Percentiles rank a stretch among this genome's conserved stretches.
These are phyloP conservation scores for Cinara cedri DNA, from an alignment of 2,888 invertebrate genomes.

Conservation along the genomic window DNA sequence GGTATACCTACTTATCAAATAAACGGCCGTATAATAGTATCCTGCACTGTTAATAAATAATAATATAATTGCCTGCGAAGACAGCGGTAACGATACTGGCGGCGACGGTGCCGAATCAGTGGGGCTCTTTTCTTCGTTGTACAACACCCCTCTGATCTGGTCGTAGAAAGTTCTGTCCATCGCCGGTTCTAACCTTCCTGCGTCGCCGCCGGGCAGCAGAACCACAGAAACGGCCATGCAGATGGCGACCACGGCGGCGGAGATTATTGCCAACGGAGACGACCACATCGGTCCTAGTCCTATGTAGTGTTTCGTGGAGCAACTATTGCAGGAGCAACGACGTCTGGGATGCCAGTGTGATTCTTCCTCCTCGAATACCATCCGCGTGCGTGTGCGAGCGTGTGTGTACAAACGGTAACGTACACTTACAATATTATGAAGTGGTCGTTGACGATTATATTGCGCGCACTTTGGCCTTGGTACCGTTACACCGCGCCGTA, in stretches of 20 bases:
- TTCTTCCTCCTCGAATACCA: too few species aligned
- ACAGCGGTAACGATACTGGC: slow-evolving; percentile 18
- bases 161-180: slow-evolving; percentile 45
- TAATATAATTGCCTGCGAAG: slow-evolving; percentile 34
- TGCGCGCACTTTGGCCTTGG: slow-evolving; percentile 43
- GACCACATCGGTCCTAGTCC: slow-evolving; percentile 5
- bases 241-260: slow-evolving; percentile 6
- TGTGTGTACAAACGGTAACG: background rate
- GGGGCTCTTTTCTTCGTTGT: background rate
- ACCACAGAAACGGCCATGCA: slow-evolving; percentile 16
- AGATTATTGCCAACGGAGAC: background rate
- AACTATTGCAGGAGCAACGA: background rate
- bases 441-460: background rate
- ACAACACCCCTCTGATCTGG: slow-evolving; percentile 46
- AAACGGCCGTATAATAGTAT: background rate
- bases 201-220: background rate
- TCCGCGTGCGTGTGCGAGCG: background rate
- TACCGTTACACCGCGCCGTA: background rate
- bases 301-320: too few species aligned
- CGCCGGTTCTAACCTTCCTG: slow-evolving; percentile 46
- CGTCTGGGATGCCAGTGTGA: too few species aligned
- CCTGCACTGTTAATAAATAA: too few species aligned
- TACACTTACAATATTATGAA: background rate
- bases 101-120: slow-evolving; percentile 32
- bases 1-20: background rate